Base-by-base conservation (phyloP, 2,888 invertebrate genomes). In the Drymonia ruficornis region DNA sequence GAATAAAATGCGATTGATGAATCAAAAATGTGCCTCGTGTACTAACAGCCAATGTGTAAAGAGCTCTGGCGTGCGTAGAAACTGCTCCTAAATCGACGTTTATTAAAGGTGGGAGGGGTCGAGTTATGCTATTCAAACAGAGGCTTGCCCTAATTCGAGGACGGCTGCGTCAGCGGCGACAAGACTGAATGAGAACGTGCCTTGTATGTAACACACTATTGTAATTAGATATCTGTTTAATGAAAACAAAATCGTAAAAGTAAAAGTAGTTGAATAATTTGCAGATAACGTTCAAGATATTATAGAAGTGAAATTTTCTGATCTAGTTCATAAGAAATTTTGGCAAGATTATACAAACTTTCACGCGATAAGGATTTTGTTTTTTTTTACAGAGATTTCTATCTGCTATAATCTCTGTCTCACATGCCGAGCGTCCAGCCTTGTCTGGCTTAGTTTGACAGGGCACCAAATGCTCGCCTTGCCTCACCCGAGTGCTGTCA, bases 121-220 rank as follows among this genome's bases (percentile, higher is more conserved):
- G 13, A 19, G 19, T 40, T 40, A 40, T 16, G 5, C 16, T 40
- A 8, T 40, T 40, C 62, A 61, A 70, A 70, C 66, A 65, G 69
- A 65, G 61, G 65, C 59, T 62, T 50, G 67, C 43, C 69, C 70
- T 59, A 70, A 72, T 74, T 72, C 61, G 61, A 57, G 55, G 65
- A 58, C 36, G 63, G 55, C 64, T 52, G 63, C 61, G 64, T 74
- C 72, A 73, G 67, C 63, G 42, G 60, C 59, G 58, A 67, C 62
- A 47, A 54, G 50, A 63, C 59, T 70, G 55, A 67, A 62, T 61
- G 59, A 45, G 40, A 55, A 56, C 42, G 49, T 47, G 54, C 48
- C 42, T 69, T 44, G 45, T 58, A 42, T n/a, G 1, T 9, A 19
- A 19, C 8, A 16, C 1, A 40, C 16, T 40, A 40, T 16, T 16